These are phyloP conservation scores for Charaxes varanes DNA, from an alignment of 1,140 invertebrate genomes.

Conservation along the genomic window DNA sequence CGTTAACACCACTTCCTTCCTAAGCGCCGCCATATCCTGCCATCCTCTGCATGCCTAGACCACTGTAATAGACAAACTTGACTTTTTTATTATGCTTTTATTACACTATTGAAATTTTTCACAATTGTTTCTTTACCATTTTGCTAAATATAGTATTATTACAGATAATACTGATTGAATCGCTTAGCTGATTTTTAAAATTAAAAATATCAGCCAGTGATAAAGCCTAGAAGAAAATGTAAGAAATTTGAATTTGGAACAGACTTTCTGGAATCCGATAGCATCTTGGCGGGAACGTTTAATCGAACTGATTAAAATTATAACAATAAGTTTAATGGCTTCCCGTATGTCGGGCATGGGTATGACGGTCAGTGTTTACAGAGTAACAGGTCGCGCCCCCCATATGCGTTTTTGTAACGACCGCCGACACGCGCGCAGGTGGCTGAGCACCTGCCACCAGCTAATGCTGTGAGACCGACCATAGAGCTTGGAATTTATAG, in stretches of 20 bases:
- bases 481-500: constrained; percentile 48
- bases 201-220: too few relatives aligned
- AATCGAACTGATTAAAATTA: constrained; percentile 13
- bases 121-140: too few relatives aligned
- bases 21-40: constrained; percentile 57
- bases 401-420: constrained; percentile 59
- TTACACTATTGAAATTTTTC: neutral
- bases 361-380: constrained; percentile 38
- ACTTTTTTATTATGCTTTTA: neutral
- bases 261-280: too few relatives aligned
- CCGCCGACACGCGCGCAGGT: constrained; percentile 61
- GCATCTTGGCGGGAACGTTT: constrained; percentile 8
- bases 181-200: too few relatives aligned
- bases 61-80: neutral
- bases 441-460: constrained; percentile 50
- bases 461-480: constrained; percentile 34
- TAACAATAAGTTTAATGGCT: constrained; percentile 42
- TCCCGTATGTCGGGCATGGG: constrained; percentile 42
- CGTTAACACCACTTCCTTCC: constrained; percentile 41
- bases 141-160: too few relatives aligned
- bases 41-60: constrained; percentile 24
- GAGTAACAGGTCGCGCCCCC: constrained; percentile 32
- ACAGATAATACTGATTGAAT: too few relatives aligned
- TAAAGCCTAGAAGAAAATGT: too few relatives aligned
- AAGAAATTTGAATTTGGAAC: too few relatives aligned